Conservation (phyloP, 2,113 vertebrate species). For the Zosterops hypoxanthus region DNA sequence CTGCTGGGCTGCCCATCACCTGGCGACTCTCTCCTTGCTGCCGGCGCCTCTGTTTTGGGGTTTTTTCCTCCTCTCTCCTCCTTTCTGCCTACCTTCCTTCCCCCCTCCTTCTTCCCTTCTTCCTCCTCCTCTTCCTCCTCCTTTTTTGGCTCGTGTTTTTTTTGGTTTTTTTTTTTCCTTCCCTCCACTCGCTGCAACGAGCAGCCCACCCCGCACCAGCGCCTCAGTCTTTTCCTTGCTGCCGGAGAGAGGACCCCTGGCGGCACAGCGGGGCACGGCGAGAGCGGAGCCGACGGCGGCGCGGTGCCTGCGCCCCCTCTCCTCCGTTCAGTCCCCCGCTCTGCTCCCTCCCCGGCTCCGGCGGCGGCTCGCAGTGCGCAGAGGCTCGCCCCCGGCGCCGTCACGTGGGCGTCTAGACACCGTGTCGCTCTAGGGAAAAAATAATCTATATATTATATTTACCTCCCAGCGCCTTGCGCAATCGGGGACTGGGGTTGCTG, state of each 20-base stretch:
- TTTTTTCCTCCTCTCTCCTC: not conserved
- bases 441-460: not conserved
- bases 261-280: not conserved
- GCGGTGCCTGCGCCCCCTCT: not conserved
- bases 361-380: constrained; percentile 78
- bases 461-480: too few relatives aligned
- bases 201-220: not conserved
- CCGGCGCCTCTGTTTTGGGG: not conserved
- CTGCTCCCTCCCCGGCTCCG: not conserved
- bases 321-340: not conserved
- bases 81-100: not conserved
- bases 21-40: not conserved
- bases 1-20: not conserved
- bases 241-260: too few relatives aligned
- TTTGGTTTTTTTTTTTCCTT: too few relatives aligned
- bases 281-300: not conserved
- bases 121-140: not conserved
- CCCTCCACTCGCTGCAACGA: not conserved
- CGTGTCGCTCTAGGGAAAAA: constrained; percentile 74
- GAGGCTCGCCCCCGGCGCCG: constrained; percentile 75
- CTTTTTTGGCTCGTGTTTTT: not conserved
- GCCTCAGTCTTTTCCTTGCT: too few relatives aligned
- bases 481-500: too few relatives aligned
- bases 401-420: constrained; percentile 98
- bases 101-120: not conserved